These are phyloP conservation scores for Symphodus melops DNA, from an alignment of 2,113 vertebrate genomes.

Conservation along the genomic window DNA sequence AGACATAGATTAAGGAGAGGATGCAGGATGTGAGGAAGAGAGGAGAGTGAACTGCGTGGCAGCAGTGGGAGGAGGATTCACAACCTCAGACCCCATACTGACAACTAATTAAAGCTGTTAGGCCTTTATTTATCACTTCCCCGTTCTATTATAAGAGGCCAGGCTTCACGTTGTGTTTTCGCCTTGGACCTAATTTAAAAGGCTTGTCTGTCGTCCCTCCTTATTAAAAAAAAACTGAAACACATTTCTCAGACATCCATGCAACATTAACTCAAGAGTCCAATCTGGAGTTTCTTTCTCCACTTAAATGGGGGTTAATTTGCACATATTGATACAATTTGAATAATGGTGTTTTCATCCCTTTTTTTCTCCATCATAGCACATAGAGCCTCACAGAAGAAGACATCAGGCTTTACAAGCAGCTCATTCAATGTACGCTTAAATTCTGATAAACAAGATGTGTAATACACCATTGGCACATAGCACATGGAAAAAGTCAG, in stretches of 20 bases:
- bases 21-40: slow-evolving; percentile 5
- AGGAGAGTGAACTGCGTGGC: slow-evolving; percentile 18
- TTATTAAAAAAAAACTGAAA: slow-evolving; percentile 33
- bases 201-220: not conserved
- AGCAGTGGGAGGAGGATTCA: slow-evolving; percentile 32
- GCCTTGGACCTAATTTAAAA: slow-evolving; percentile 33
- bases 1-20: slow-evolving; percentile 16
- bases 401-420: not conserved
- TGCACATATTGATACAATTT: slow-evolving; percentile 3
- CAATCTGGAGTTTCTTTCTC: slow-evolving; percentile 9
- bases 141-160: slow-evolving; percentile 3
- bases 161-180: slow-evolving; percentile 2
- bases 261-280: slow-evolving; percentile 3
- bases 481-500: no score
- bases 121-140: slow-evolving; percentile 49
- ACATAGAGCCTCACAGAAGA: not conserved
- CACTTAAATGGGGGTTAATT: slow-evolving; percentile 9
- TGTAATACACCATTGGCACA: no score
- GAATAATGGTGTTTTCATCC: not conserved
- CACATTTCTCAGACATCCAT: slow-evolving; percentile 5
- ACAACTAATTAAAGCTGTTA: slow-evolving; percentile 59
- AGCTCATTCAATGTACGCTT: not conserved
- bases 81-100: slow-evolving; percentile 43
- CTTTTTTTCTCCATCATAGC: not conserved
- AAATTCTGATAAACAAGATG: not conserved